Evolutionary conservation across 1,140 invertebrate genomes (phyloP), one percentile per base, ranked within the genome.

Genomic region (Parapsyche elsis): DNA sequence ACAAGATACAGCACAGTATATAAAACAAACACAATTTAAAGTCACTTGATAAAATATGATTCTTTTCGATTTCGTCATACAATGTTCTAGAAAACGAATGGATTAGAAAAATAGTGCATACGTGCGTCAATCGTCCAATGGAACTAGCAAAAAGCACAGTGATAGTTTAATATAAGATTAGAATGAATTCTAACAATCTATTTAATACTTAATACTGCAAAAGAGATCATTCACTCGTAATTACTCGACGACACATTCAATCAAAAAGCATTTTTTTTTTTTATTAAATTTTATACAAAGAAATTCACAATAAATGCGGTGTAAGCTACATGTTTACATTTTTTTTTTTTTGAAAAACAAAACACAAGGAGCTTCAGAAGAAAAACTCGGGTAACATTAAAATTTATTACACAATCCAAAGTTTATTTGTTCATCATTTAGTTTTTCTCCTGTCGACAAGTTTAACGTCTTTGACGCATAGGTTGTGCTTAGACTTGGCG

Each of bases 381-480:
- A 49, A 53, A 75, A 2, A 12, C 26, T 30, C 57, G 30, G 75
- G 75, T 64, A 64, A 77, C 57, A 30, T 64, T 64, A 57, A 57
- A n/a, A 57, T 57, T 75, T 10, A 57, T 64, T 0, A 64, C 19
- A 49, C 12, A 45, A 9, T 30, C 4, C 16, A 73, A 10, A 26
- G 0, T 53, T 44, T 21, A 64, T 64, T 21, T 12, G 0, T 77
- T 64, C 44, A 83, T 84, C 81, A 81, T 83, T 84, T 81, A 44
- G 87, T 88, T 81, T 88, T 87, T 85, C 90, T 84, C 46, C 87
- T 84, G 84, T 92, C 93, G 0, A 94, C 93, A 76, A 94, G 84
- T 84, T 94, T 94, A 5, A 94, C 92, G 78, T 94, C 93, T 79
- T 92, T 92, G 10, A 94, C 93, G 84, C 94, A 93, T 53, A 94